Conservation (phyloP, 37 sponge, comb jelly and placozoan species). For the Chondrosia reniformis region DNA sequence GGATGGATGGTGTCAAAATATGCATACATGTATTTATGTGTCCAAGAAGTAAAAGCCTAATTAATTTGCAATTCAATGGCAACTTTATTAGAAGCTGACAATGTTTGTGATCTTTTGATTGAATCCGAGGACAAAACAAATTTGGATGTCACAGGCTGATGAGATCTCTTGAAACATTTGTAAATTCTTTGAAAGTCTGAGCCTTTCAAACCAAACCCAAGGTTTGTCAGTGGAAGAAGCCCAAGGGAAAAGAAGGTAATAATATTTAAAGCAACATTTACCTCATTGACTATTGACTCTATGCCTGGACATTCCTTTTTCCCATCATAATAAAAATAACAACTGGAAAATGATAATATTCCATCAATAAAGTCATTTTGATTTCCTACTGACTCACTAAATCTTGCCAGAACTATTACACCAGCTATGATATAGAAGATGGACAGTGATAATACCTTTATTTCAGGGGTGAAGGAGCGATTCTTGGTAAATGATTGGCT, state of each 20-base stretch:
- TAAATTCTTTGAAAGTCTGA: background rate
- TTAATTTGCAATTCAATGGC: no score
- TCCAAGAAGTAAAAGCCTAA: no score
- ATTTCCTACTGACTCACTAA: background rate
- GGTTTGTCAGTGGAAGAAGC: background rate
- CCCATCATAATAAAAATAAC: background rate
- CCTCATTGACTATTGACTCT: background rate
- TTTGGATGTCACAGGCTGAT: no score
- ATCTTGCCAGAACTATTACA: background rate
- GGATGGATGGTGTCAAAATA: no score
- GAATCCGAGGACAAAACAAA: no score
- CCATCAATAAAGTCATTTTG: background rate
- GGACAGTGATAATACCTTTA: slow-evolving; percentile 1
- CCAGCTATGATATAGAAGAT: slow-evolving; percentile 5
- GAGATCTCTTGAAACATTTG: background rate
- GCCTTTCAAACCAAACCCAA: background rate
- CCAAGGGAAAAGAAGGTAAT: background rate
- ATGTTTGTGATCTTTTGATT: no score
- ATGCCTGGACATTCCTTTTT: background rate
- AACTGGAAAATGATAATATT: background rate
- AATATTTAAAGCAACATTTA: background rate
- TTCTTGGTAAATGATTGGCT: no score
- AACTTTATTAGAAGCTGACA: no score
- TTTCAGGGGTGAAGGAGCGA: slow-evolving; percentile 11
- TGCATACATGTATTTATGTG: no score